These are phyloP conservation scores for Valencia hispanica DNA, from an alignment of 2,797 vertebrate genomes.

Conservation along the genomic window DNA sequence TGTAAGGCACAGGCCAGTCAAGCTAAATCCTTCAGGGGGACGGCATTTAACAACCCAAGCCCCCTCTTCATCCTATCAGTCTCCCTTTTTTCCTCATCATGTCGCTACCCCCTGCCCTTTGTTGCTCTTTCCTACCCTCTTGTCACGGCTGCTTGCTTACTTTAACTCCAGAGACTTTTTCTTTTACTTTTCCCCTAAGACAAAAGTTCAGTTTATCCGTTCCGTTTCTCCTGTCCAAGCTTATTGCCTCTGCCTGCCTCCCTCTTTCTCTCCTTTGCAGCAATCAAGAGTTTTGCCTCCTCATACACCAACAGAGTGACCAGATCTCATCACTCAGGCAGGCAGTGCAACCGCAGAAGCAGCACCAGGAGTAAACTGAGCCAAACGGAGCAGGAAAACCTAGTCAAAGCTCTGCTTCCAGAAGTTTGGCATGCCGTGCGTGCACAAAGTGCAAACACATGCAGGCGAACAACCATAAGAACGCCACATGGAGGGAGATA, in stretches of 20 bases:
- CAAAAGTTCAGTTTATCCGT: neutral
- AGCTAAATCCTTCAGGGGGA: constrained; percentile 47
- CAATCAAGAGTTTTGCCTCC: constrained; percentile 17
- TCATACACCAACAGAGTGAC: constrained; percentile 35
- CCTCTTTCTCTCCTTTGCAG: constrained; percentile 5
- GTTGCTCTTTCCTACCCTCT: constrained; percentile 31
- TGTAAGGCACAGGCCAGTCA: constrained; percentile 32
- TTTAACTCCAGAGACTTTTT: constrained; percentile 9
- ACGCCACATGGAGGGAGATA: constrained; percentile 49
- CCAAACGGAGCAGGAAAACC: constrained; percentile 38
- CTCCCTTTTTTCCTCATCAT: constrained; percentile 31
- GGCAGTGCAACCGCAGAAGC: constrained; percentile 33
- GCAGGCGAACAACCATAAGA: constrained; percentile 39
- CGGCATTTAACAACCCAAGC: constrained; percentile 34
- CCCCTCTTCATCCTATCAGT: constrained; percentile 18
- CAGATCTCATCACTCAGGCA: constrained; percentile 29
- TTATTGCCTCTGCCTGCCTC: neutral
- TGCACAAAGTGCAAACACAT: constrained; percentile 66
- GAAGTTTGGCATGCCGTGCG: constrained; percentile 20
- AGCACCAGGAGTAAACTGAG: constrained; percentile 34
- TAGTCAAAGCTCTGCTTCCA: constrained; percentile 48
- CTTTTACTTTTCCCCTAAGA: neutral
- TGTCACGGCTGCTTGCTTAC: constrained; percentile 24
- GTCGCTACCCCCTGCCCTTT: constrained; percentile 26
- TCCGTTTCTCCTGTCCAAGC: neutral